A percentile compares a stretch with the other conserved stretches of the same genome.
Conservation (phyloP, 2,888 invertebrate species). For the Phyto melanocephala region DNA sequence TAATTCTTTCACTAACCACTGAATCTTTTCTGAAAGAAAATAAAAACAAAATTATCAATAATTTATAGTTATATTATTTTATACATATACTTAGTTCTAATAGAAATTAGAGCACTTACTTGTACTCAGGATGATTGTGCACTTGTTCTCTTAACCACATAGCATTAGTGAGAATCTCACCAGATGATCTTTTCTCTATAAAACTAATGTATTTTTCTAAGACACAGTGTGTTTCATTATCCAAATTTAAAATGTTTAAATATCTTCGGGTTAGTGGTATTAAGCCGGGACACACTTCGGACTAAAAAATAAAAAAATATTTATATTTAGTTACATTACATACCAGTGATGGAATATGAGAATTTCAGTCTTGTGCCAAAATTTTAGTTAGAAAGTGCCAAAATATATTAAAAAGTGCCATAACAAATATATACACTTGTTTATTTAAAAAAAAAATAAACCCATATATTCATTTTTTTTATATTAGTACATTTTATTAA, state of each 20-base stretch:
- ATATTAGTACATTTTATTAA: too few species aligned
- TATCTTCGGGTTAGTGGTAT: slow-evolving; percentile 96
- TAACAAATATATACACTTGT: too few species aligned
- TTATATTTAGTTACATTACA: too few species aligned
- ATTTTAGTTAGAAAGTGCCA: too few species aligned
- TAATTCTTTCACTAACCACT: slow-evolving; percentile 90
- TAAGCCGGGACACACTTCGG: slow-evolving; percentile 94
- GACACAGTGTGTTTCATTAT: slow-evolving; percentile 98
- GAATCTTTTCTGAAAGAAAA: slow-evolving; percentile 87
- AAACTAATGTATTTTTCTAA: slow-evolving; percentile 97
- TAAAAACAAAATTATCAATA: slow-evolving; percentile 70
- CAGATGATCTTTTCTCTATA: slow-evolving; percentile 91
- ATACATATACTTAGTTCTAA: not conserved
- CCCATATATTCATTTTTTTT: too few species aligned
- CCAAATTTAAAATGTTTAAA: slow-evolving; percentile 96
- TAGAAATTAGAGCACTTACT: slow-evolving; percentile 80
- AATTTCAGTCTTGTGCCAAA: too few species aligned
- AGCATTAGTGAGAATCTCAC: slow-evolving; percentile 95
- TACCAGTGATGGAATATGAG: too few species aligned
- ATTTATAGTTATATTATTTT: too few species aligned
- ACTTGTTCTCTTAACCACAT: slow-evolving; percentile 96
- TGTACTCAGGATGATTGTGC: slow-evolving; percentile 91
- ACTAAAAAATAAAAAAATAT: slow-evolving; percentile 76
- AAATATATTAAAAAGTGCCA: too few species aligned
- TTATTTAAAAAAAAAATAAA: too few species aligned